Base-by-base conservation (phyloP, 2,888 invertebrate genomes). In the Platycnemis pennipes region DNA sequence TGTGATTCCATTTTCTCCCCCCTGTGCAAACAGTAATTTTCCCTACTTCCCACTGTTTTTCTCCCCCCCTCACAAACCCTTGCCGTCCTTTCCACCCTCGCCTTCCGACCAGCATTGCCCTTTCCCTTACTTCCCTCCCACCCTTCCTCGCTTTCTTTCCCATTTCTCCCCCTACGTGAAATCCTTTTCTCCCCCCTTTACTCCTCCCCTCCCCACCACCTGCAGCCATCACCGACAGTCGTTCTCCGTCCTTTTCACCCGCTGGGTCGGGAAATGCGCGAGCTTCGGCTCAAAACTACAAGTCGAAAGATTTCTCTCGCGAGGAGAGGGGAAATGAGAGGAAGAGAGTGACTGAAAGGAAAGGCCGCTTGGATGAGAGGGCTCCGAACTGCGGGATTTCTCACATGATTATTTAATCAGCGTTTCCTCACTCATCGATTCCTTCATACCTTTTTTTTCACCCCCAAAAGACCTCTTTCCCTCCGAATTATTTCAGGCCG, bases 101-200 rank as follows among this genome's bases (percentile, higher is more conserved):
- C 94, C 88, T 94, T 69, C 88, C 94, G 63, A 87, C 94, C 88
- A 94, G 91, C 94, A 53, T 89, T 94, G 69, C 56, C 77, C 53
- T 91, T 94, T 94, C 77, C 89, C 88, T 49, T 69, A 87, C 94
- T 77, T 63, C 86, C 87, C 46, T 94, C 87, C 95, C 94, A 88
- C 94, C 95, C 95, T 95, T 95, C 95, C 95, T 94, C 94, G 89
- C 85, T 91, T 94, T 94, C 94, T 94, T 77, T 94, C 88, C 94
- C 63, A 86, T 46, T 94, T 94, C 44, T 94, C 86, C 46, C 91
- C 86, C 37, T 94, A 89, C 45, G 56, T 91, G 49, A n/a, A 91
- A 94, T 16, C 95, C 94, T 7, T 37, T 94, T 2, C 77, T 94
- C 22, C 94, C 94, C 7, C 88, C 1, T 31, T 77, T 22, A 11